Evolutionary conservation across 2,888 invertebrate species (phyloP).

Genomic region (Tuberolachnus salignus): DNA sequence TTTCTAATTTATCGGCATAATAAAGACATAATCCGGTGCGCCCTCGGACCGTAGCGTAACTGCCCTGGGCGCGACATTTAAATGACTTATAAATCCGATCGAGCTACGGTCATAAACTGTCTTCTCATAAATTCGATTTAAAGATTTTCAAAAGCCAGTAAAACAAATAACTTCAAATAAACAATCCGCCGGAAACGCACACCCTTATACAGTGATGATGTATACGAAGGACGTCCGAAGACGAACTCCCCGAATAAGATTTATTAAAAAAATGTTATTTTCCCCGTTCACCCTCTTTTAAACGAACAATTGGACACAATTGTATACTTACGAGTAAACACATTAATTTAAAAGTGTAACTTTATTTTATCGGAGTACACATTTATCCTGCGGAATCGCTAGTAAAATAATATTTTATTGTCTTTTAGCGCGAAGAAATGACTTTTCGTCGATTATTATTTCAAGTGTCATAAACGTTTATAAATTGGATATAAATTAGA

Average conservation of each 20-base stretch:
- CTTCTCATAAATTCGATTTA: constrained; percentile 52
- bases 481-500: background rate
- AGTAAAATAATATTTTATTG: background rate
- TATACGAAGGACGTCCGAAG: constrained; percentile 25
- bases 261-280: constrained; percentile 50
- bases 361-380: constrained; percentile 8
- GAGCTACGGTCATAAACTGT: constrained; percentile 48
- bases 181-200: constrained; percentile 50
- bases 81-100: constrained; percentile 53
- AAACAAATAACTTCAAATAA: constrained; percentile 54
- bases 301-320: constrained; percentile 5
- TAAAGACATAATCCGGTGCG: constrained; percentile 52
- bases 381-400: background rate
- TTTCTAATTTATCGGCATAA: constrained; percentile 56
- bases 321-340: constrained; percentile 33
- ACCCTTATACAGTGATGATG: constrained; percentile 18
- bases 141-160: constrained; percentile 54
- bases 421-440: background rate
- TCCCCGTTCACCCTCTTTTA: constrained; percentile 26
- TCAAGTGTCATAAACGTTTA: constrained; percentile 6
- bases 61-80: constrained; percentile 49
- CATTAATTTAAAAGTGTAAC: constrained; percentile 45
- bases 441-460: constrained; percentile 26
- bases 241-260: constrained; percentile 44
- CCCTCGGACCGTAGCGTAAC: constrained; percentile 47